Evolutionary conservation across 2,888 invertebrate species (phyloP), one percentile per base, ranked within the genome.

Genomic region (Arge pagana): DNA sequence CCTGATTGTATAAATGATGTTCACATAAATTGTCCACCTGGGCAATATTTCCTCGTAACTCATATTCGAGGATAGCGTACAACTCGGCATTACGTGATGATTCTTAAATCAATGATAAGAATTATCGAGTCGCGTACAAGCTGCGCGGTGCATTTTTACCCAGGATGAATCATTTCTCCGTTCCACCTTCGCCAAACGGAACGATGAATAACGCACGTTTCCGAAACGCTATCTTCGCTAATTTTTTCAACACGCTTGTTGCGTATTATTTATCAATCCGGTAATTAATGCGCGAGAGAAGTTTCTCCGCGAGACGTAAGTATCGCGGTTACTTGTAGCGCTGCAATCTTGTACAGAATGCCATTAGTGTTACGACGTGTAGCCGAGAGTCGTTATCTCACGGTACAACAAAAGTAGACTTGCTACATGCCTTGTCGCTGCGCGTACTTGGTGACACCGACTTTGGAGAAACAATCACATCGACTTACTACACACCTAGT

Each of bases 11-110:
- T 45, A 45, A 45, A 45, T 45, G 21, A 45, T 45, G 24, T 33
- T 33, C 11, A 24, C 33, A 23, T 33, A 15, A 18, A 42, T n/a
- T 42, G 31, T 33, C 31, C 35, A 31, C 24, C 45, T 45, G 31
- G 33, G 13, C 45, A 45, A 45, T 45, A 31, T 45, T 45, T 33
- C 23, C 19, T 16, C 23, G 33, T 45, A 35, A 33, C 21, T 45
- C 24, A 45, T 33, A 5, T 15, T 13, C 18, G 33, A 21, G n/a
- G 33, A 23, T n/a, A n/a, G 15, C 11, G n/a, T 33, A 45, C 16
- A 23, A 35, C 31, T 45, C 31, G 15, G 15, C 31, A 45, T 35
- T 23, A 21, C 45, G 21, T 15, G 45, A 45, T 24, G n/a, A 23
- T 45, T 33, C 13, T 16, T n/a, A 23, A 45, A 24, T 35, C 21